Evolutionary conservation across 2,888 invertebrate genomes (phyloP).

Genomic region (Poecilus cupreus): DNA sequence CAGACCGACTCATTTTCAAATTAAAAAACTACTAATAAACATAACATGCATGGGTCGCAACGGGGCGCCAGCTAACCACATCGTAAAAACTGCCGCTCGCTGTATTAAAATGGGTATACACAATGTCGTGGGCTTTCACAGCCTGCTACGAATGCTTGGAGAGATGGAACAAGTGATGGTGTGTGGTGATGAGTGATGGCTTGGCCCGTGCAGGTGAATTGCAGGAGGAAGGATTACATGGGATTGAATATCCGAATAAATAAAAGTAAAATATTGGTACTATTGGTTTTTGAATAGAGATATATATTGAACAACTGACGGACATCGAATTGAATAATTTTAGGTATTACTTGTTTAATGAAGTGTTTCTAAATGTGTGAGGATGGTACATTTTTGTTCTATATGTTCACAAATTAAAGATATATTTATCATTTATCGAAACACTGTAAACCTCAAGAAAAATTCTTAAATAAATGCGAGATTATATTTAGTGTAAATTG

Average conservation of each 20-base stretch:
- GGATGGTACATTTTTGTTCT: too few relatives aligned
- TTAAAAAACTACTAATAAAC: constrained; percentile 58
- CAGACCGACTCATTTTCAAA: constrained; percentile 39
- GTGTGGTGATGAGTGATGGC: constrained; percentile 22
- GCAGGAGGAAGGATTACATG: neutral
- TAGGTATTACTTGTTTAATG: too few relatives aligned
- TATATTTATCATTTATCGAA: too few relatives aligned
- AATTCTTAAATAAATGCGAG: too few relatives aligned
- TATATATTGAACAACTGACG: neutral
- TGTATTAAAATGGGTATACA: constrained; percentile 7
- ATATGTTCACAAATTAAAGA: too few relatives aligned
- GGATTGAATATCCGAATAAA: neutral
- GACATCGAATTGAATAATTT: too few relatives aligned
- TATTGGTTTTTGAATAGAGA: neutral
- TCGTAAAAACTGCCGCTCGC: constrained; percentile 39
- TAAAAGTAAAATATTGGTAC: constrained; percentile 7
- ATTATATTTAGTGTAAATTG: too few relatives aligned
- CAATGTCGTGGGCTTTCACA: constrained; percentile 36
- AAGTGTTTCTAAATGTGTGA: too few relatives aligned
- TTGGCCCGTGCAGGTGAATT: constrained; percentile 2
- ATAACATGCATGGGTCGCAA: constrained; percentile 57
- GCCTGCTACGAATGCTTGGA: neutral
- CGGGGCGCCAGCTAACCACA: constrained; percentile 61
- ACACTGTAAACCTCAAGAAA: too few relatives aligned
- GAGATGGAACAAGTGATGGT: constrained; percentile 4